Base-by-base conservation (phyloP, 2,888 invertebrate species). In the Acleris cristana region DNA sequence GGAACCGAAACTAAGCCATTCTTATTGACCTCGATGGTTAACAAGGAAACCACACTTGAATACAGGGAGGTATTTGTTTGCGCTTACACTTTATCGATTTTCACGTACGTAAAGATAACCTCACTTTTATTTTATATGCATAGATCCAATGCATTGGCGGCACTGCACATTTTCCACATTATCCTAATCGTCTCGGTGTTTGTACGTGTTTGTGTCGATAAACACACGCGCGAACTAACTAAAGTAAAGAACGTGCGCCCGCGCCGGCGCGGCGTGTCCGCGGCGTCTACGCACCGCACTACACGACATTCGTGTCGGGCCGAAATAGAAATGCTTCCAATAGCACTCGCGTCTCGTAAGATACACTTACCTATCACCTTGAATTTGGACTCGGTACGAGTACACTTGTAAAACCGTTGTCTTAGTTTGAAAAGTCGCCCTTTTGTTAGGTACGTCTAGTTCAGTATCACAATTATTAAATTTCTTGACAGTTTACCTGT, bases 321-420 rank as follows among this genome's bases (percentile, higher is more conserved):
- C 87, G 81, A 91, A 92, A 90, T 92, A 90, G 90, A 92, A 83
- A 86, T 82, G 78, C 79, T 83, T 81, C 76, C 70, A 61, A 80
- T 73, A 74, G 72, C 72, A 71, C 70, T 62, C 53, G 65, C 68
- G 63, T 70, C 63, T 74, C 76, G 79, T 70, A 63, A 72, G 74
- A 77, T 72, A 59, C 56, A 65, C 64, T 58, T 61, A 52, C 70
- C 72, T 69, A 70, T 72, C 69, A 58, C 56, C 40, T 64, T 59
- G 61, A 49, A 23, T 56, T 49, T 23, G 14, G 45, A 48, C 58
- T 57, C 45, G 52, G 51, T 19, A n/a, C n/a, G n/a, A n/a, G n/a
- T n/a, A 57, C 18, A 56, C 64, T 48, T 54, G 44, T 57, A 26
- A 34, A 16, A 59, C 26, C n/a, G 16, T 54, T 54, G 12, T 40